Conservation (phyloP, 2,888 invertebrate genomes). For the Disparrhopalites patrizii region DNA sequence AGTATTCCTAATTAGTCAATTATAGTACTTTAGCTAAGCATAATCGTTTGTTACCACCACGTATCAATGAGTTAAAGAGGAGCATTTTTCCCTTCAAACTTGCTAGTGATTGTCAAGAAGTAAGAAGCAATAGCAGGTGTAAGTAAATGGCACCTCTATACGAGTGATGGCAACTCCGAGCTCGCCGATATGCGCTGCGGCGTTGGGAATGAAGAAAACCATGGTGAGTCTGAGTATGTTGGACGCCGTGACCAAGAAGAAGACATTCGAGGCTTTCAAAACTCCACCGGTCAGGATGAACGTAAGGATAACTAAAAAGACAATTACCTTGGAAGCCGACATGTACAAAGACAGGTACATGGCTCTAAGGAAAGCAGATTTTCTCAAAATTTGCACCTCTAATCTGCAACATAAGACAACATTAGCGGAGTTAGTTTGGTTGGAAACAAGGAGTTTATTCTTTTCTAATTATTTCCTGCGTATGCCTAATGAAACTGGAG, state of each 20-base stretch:
- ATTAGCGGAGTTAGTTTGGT: no score
- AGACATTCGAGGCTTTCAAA: constrained; percentile 70
- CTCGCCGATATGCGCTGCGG: constrained; percentile 75
- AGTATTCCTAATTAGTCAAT: no score
- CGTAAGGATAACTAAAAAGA: constrained; percentile 73
- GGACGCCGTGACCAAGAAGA: constrained; percentile 85
- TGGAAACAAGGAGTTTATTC: no score
- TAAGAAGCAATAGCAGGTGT: no score
- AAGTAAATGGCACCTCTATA: constrained; percentile 59
- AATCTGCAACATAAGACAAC: constrained; percentile 54
- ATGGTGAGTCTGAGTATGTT: constrained; percentile 80
- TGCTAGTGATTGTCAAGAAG: no score
- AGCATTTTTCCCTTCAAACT: no score
- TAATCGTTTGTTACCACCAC: no score
- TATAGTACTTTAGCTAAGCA: no score
- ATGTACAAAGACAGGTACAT: constrained; percentile 63
- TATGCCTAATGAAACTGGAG: no score
- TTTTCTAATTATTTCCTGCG: no score
- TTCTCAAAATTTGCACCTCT: constrained; percentile 64
- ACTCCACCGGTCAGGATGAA: constrained; percentile 60
- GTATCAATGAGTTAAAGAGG: no score
- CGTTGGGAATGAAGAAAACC: constrained; percentile 81
- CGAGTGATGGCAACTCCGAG: constrained; percentile 70
- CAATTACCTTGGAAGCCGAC: constrained; percentile 71
- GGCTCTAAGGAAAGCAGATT: constrained; percentile 64